A percentile compares a stretch with the other conserved stretches of the same genome.
These are phyloP conservation scores for Diplodus puntazzo DNA, from an alignment of 2,797 vertebrate genomes.

Conservation along the genomic window DNA sequence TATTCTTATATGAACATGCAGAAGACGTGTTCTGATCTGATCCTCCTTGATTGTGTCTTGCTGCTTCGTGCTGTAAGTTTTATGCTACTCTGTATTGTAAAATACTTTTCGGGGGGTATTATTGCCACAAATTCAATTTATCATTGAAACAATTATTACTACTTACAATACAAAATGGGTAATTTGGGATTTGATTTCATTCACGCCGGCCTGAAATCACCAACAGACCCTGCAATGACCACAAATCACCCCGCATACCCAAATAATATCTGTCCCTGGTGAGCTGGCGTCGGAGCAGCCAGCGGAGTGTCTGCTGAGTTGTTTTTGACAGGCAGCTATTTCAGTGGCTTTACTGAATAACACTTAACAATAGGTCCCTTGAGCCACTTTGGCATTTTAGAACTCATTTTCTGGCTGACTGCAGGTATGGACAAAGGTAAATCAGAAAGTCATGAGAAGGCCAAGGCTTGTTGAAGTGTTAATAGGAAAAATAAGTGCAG, in stretches of 20 bases:
- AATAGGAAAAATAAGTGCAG: conserved; percentile 13
- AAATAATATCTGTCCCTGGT: conserved; percentile 20
- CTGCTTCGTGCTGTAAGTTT: background rate
- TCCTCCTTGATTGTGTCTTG: background rate
- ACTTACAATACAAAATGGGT: background rate
- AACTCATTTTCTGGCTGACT: conserved; percentile 70
- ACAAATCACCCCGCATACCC: conserved; percentile 18
- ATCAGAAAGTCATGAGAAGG: conserved; percentile 55
- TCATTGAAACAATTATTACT: background rate
- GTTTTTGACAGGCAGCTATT: conserved; percentile 58
- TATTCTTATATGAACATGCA: background rate
- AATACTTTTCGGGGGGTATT: background rate
- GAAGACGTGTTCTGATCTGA: background rate
- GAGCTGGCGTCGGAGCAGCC: conserved; percentile 12
- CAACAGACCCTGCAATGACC: conserved; percentile 11
- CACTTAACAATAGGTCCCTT: conserved; percentile 56
- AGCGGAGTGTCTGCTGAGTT: conserved; percentile 26
- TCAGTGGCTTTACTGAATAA: conserved; percentile 51
- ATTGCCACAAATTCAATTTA: background rate
- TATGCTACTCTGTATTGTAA: background rate
- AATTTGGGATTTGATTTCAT: conserved; percentile 3
- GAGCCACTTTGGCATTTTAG: conserved; percentile 57
- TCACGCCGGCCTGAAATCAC: conserved; percentile 17
- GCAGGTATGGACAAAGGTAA: conserved; percentile 62
- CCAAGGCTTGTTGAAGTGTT: conserved; percentile 47